Conservation (phyloP, 2,797 vertebrate genomes). For the Acestrorhynchus altus region DNA sequence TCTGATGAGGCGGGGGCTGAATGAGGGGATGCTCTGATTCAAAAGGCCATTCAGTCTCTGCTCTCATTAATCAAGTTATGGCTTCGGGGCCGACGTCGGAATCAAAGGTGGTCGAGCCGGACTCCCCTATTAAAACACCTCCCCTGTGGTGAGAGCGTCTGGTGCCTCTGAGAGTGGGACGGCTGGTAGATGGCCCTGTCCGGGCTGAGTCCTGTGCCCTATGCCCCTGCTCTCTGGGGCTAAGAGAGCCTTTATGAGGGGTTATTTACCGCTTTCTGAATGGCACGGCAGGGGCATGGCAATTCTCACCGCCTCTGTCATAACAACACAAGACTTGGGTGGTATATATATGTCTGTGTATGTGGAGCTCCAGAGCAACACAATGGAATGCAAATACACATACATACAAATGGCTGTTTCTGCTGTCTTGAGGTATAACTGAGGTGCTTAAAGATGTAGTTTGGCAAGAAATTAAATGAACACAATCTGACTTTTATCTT, state of each 20-base stretch:
- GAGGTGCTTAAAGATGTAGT: background rate
- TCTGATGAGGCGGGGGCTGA: conserved; percentile 44
- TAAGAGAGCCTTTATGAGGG: conserved; percentile 47
- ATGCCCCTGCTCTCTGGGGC: conserved; percentile 48
- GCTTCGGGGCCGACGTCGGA: conserved; percentile 38
- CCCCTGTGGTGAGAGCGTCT: conserved; percentile 45
- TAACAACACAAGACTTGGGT: conserved; percentile 16
- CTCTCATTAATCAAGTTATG: conserved; percentile 59
- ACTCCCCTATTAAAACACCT: conserved; percentile 27
- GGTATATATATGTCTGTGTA: background rate
- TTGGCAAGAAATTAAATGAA: no score
- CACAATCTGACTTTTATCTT: background rate
- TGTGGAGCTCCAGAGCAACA: background rate
- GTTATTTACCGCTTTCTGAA: conserved; percentile 47
- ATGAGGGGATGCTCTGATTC: conserved; percentile 36
- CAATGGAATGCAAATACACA: background rate
- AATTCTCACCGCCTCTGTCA: conserved; percentile 41
- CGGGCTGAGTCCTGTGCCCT: conserved; percentile 46
- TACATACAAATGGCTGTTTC: background rate
- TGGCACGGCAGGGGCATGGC: conserved; percentile 46
- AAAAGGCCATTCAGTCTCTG: conserved; percentile 49
- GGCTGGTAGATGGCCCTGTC: conserved; percentile 45
- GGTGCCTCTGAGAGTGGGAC: conserved; percentile 42
- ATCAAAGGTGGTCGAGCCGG: conserved; percentile 49
- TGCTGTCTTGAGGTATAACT: background rate